phyloP scores from a whole-genome alignment of 2,113 vertebrate species.

The Charina bottae region DNA sequence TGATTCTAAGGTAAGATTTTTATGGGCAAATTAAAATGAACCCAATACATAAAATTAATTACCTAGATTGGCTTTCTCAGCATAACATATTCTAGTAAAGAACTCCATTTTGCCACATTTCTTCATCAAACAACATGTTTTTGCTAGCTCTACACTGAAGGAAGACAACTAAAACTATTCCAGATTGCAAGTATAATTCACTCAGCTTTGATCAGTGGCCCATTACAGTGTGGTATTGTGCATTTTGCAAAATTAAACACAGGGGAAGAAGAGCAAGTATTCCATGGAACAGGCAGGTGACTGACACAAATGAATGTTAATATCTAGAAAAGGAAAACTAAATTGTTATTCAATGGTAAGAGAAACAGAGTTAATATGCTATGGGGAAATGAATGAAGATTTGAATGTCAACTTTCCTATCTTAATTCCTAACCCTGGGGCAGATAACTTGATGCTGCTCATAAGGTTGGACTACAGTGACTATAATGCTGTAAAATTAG shows the following conservation, averaged over 20 bases:
- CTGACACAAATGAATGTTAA: background rate
- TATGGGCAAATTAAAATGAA: background rate
- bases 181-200: background rate
- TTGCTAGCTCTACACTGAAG: background rate
- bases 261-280: background rate
- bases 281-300: background rate
- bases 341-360: background rate
- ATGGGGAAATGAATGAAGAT: background rate
- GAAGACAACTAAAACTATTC: background rate
- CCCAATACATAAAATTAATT: background rate
- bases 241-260: background rate
- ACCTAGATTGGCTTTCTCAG: background rate
- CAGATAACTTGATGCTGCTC: background rate
- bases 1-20: background rate
- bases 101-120: background rate
- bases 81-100: background rate
- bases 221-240: background rate
- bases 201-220: background rate
- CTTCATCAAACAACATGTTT: background rate
- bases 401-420: background rate
- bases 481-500: background rate
- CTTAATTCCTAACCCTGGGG: background rate
- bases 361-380: background rate
- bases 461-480: background rate
- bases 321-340: background rate